Evolutionary conservation across 2,888 invertebrate species (phyloP).

Genomic region (Sylvicola cinctus): DNA sequence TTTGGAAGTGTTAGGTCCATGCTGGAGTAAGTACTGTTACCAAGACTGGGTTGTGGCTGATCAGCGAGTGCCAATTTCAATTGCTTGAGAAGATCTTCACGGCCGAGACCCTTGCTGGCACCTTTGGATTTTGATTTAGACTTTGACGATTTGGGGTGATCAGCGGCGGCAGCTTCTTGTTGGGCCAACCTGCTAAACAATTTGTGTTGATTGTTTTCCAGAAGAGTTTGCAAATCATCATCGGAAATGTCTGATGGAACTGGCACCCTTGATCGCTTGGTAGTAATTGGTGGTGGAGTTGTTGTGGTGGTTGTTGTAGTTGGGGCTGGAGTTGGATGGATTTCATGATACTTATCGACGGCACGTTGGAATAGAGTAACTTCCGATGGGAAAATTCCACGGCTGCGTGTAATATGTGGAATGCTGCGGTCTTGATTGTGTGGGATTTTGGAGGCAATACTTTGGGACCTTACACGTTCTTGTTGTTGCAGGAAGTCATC

Average conservation of each 20-base stretch:
- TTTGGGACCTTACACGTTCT: conserved; percentile 35
- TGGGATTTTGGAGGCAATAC: conserved; percentile 24
- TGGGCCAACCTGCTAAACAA: conserved; percentile 36
- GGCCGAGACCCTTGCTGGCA: conserved; percentile 33
- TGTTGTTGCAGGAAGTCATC: conserved; percentile 49
- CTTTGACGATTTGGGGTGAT: conserved; percentile 32
- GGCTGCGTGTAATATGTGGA: conserved; percentile 12
- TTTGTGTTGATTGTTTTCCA: conserved; percentile 32
- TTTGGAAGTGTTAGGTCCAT: conserved; percentile 52
- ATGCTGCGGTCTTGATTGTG: conserved; percentile 18
- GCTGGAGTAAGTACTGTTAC: conserved; percentile 46
- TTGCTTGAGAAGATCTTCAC: conserved; percentile 54
- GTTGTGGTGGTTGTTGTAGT: conserved; percentile 39
- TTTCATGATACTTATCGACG: conserved; percentile 40
- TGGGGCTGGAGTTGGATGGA: conserved; percentile 47
- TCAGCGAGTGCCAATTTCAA: conserved; percentile 51
- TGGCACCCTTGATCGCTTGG: conserved; percentile 21
- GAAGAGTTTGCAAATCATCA: conserved; percentile 18
- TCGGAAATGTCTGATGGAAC: conserved; percentile 16
- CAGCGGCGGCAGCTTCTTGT: conserved; percentile 17
- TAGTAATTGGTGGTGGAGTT: conserved; percentile 27
- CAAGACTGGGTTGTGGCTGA: conserved; percentile 38
- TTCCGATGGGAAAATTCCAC: conserved; percentile 40
- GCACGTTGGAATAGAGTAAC: conserved; percentile 41
- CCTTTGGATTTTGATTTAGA: conserved; percentile 28